Conservation (phyloP, 2,797 vertebrate species). For the Alfaro cultratus region DNA sequence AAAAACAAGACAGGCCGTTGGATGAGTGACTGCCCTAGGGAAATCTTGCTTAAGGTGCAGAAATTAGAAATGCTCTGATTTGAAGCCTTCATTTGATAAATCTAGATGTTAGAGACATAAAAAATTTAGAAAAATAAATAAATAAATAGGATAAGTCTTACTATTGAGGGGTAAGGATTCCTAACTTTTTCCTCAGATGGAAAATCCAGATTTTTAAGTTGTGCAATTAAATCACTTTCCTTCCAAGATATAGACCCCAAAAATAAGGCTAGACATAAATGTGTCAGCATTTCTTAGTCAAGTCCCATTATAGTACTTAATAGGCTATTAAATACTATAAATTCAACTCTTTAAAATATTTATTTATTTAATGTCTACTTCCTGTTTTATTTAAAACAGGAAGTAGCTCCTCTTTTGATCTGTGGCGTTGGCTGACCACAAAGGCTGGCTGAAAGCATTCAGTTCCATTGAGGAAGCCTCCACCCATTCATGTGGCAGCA, state of each 20-base stretch:
- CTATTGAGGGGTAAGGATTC: not conserved
- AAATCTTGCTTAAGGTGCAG: not conserved
- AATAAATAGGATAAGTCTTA: not conserved
- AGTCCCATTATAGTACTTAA: not conserved
- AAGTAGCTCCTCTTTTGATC: not conserved
- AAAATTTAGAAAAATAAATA: not conserved
- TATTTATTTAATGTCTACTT: too few species aligned
- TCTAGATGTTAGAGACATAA: not conserved
- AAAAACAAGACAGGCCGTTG: too few species aligned
- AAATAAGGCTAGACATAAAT: not conserved
- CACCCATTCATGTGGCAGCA: not conserved
- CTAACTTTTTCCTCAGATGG: not conserved
- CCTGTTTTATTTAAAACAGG: too few species aligned
- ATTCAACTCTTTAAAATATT: not conserved
- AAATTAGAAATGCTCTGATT: not conserved
- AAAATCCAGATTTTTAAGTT: not conserved
- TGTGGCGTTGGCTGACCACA: not conserved
- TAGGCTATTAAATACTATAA: not conserved
- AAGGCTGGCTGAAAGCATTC: not conserved
- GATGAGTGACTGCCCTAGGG: too few species aligned
- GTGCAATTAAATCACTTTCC: not conserved
- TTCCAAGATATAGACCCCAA: not conserved
- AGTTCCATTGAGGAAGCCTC: not conserved
- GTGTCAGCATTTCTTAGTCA: not conserved
- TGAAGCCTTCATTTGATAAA: not conserved